Conservation (phyloP, 2,797 vertebrate species). For the Artibeus lituratus region DNA sequence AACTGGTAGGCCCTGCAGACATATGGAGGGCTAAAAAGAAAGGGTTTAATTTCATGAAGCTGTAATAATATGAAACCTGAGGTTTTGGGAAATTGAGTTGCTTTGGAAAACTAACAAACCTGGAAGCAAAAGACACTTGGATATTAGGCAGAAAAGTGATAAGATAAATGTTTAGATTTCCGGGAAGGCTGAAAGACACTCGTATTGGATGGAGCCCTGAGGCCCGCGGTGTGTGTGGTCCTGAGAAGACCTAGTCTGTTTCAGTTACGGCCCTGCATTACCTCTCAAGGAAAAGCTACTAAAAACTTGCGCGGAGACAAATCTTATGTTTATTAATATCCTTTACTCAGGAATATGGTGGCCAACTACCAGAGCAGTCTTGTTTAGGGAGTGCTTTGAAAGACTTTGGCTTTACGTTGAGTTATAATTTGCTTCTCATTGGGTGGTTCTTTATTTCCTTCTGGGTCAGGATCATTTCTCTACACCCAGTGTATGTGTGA, state of each 20-base stretch:
- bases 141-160: slow-evolving; percentile 67
- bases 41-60: slow-evolving; percentile 35
- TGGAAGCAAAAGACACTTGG: slow-evolving; percentile 55
- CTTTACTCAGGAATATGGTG: slow-evolving; percentile 18
- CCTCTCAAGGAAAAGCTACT: slow-evolving; percentile 16
- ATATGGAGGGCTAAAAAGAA: slow-evolving; percentile 20
- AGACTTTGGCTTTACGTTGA: not conserved
- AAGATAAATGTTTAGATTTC: slow-evolving; percentile 69
- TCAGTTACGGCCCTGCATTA: slow-evolving; percentile 11
- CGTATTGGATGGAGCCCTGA: not conserved
- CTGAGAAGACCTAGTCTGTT: not conserved
- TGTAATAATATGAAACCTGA: slow-evolving; percentile 17
- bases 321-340: slow-evolving; percentile 4
- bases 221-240: slow-evolving; percentile 59
- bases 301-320: not conserved
- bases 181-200: slow-evolving; percentile 47
- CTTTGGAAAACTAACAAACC: slow-evolving; percentile 55
- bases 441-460: slow-evolving; percentile 10
- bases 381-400: not conserved
- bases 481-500: not conserved
- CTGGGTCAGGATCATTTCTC: not conserved
- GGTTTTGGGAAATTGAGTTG: slow-evolving; percentile 45
- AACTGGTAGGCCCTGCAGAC: not conserved
- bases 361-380: not conserved
- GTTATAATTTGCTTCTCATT: slow-evolving; percentile 30